Base-by-base conservation (phyloP, 2,113 vertebrate genomes). In the Seriola dumerili region DNA sequence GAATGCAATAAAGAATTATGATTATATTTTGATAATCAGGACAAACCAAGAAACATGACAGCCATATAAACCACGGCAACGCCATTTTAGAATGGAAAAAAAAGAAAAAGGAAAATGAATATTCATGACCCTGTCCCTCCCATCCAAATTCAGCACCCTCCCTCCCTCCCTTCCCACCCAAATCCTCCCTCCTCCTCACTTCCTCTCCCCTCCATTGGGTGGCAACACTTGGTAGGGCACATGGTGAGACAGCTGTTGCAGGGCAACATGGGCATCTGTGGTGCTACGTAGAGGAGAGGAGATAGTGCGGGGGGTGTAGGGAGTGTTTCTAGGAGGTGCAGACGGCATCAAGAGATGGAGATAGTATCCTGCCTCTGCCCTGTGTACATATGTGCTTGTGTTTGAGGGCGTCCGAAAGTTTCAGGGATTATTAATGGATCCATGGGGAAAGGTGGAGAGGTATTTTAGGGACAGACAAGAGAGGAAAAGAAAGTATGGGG, bases 201-300 rank as follows among this genome's bases (percentile, higher is more conserved):
- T 92, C 89, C 90, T 91, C 88, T 92, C 89, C 89, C 85, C 87
- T 91, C 88, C 88, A 82, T 92, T 91, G 91, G 92, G 95, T 94
- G 94, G 93, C 94, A 95, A 94, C 94, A 94, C 94, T 96, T 94
- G 94, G 94, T 94, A 80, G 86, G 93, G 91, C 95, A 95, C 94
- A 96, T 95, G 94, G 95, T 94, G 94, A 94, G 95, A 94, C 95
- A 96, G 95, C 95, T 96, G 95, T 95, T 95, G 94, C 93, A 90
- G 94, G 90, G 92, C 91, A 94, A 94, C 93, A 90, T 91, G 93
- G 92, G 94, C 94, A 95, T 95, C 95, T 95, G 95, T 94, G 92
- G 83, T 89, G 91, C 89, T 89, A 89, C 84, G 80, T 81, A 66
- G 85, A 84, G 75, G 73, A 87, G 86, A 83, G 64, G 72, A 80